A percentile compares a stretch with the other conserved stretches of the same genome.
phyloP scores from a whole-genome alignment of 2,888 invertebrate species.

The Stenodema calcarata region DNA sequence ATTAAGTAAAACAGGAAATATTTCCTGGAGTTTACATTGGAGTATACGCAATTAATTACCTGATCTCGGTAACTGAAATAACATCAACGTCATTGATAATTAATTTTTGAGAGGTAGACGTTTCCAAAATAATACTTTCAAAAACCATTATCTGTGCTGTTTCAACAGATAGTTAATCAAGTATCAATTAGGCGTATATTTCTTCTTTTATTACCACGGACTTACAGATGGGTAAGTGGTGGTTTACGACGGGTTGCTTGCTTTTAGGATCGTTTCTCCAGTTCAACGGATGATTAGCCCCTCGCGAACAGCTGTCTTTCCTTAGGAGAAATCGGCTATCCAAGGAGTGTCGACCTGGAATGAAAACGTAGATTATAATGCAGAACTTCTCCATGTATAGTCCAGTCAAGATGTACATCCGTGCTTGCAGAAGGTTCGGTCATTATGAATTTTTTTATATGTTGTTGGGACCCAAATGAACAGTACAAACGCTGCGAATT shows the following conservation, averaged over 20 bases:
- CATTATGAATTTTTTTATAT: too few relatives aligned
- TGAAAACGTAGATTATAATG: not conserved
- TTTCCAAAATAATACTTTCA: too few relatives aligned
- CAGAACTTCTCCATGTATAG: too few relatives aligned
- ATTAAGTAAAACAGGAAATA: too few relatives aligned
- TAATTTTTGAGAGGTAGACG: not conserved
- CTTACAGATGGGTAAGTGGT: not conserved
- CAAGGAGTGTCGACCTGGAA: conserved; percentile 46
- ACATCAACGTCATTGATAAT: not conserved
- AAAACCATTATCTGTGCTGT: too few relatives aligned
- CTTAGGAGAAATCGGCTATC: conserved; percentile 57
- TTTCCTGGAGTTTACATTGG: too few relatives aligned
- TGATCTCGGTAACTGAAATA: not conserved
- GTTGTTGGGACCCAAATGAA: too few relatives aligned
- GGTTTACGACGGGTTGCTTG: not conserved
- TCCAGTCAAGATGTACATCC: too few relatives aligned
- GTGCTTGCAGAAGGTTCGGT: too few relatives aligned
- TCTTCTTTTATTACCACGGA: not conserved
- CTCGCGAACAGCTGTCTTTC: conserved; percentile 57
- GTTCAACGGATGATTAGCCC: not conserved
- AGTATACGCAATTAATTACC: too few relatives aligned
- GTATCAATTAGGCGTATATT: not conserved
- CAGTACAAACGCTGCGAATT: too few relatives aligned
- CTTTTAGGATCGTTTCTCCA: not conserved
- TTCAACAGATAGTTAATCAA: not conserved